Base-by-base conservation (phyloP, 1,140 invertebrate species). In the Cyclargus thomasi region DNA sequence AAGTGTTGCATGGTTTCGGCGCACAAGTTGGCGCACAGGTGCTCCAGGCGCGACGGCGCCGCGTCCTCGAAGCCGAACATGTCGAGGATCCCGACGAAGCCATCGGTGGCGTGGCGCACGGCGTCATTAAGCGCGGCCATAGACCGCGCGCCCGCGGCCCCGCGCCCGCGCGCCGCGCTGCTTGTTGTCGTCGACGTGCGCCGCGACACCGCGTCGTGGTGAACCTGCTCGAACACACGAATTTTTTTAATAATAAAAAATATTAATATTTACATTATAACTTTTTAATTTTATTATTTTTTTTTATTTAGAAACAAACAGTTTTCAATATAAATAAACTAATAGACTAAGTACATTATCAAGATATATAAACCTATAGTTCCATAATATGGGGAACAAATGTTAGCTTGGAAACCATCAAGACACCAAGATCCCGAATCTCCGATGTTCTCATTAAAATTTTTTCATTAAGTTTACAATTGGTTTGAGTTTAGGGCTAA, bases 1-100 rank as follows among this genome's bases (percentile, higher is more conserved):
- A 98, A 98, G 87, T 98, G 97, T 81, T 99, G 97, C 96, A 99
- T 98, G 17, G 97, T 98, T 91, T 99, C 97, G 0, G 97, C 97
- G 87, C 97, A 98, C 57, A 99, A 90, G 90, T 99, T 98, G 74
- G 98, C 97, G 88, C 97, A 99, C 17, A 99, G 90, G 82, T 98
- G 97, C 83, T 98, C 97, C 73, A 99, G 91, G 76, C 97, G 96
- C 76, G 95, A 96, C 0, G 96, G 96, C 80, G 96, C 95, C 21
- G 95, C 95, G 85, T 97, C 96, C 92, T 98, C 97, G 87, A 98
- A 98, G 0, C 97, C 97, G 88, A 98, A 98, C 97, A 98, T 98
- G 81, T 98, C 97, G 62, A 98, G 90, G 76, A 98, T 98, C 14
- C 97, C 97, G 73, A 98, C 98, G 84, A 98, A 98, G 3, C 97